A percentile compares a stretch with the other conserved stretches of the same genome.
Evolutionary conservation across 1,140 invertebrate species (phyloP).

Genomic region (Psilanteris sp.): DNA sequence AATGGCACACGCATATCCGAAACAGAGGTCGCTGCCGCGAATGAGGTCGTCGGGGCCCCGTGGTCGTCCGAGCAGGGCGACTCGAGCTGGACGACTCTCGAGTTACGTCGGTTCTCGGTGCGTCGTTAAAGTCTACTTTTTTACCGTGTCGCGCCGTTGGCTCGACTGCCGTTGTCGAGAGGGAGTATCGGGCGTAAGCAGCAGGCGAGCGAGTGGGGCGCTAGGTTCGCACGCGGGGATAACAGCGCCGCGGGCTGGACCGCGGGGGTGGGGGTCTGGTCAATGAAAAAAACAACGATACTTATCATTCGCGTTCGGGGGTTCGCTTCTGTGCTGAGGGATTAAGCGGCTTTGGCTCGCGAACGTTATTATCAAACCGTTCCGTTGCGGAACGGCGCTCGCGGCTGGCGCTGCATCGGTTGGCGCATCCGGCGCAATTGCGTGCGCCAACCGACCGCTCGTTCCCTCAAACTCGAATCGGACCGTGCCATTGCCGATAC

Average conservation of each 20-base stretch:
- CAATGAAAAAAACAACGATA: constrained; percentile 39
- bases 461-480: too few species aligned
- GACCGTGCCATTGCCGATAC: too few species aligned
- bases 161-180: constrained; percentile 52
- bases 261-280: constrained; percentile 28
- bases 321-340: constrained; percentile 20
- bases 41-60: constrained; percentile 8
- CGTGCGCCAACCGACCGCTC: too few species aligned
- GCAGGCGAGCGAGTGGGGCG: constrained; percentile 18
- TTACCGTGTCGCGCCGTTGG: constrained; percentile 41
- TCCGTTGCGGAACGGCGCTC: constrained; percentile 8
- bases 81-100: background rate
- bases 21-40: constrained; percentile 4
- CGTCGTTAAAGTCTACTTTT: constrained; percentile 9
- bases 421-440: too few species aligned
- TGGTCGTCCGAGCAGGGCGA: constrained; percentile 9
- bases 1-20: constrained; percentile 24
- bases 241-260: constrained; percentile 26
- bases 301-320: constrained; percentile 30
- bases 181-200: constrained; percentile 56
- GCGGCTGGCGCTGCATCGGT: constrained; percentile 10
- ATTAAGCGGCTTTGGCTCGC: constrained; percentile 32
- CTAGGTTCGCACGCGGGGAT: constrained; percentile 11
- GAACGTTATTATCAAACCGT: too few species aligned
- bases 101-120: background rate